Base-by-base conservation (phyloP, 2,888 invertebrate species). In the Sarcophaga variegata region DNA sequence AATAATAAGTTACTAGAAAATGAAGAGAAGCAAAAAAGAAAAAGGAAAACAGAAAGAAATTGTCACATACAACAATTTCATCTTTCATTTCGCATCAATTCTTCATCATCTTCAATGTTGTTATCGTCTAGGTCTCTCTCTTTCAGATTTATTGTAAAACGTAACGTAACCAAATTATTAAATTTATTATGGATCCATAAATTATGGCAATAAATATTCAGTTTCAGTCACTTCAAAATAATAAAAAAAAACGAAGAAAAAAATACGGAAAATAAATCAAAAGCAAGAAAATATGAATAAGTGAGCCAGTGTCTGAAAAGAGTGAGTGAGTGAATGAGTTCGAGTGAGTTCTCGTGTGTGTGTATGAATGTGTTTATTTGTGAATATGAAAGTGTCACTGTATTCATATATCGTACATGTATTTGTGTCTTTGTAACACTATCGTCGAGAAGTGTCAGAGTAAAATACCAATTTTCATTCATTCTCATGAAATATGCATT, bases 121-220 rank as follows among this genome's bases (percentile, higher is more conserved):
- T 49, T 17, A 54, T 17, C 54, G 54, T 54, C 54, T 14, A 1
- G 0, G 8, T 45, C 27, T 64, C 14, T 59, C 8, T 20, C 14
- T 69, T 10, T 2, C 67, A 54, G 47, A 64, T 67, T 70, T 82
- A 20, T 45, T 8, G n/a, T 71, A n/a, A 69, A 69, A 25, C 3
- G 20, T 62, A 10, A n/a, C 11, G 10, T 62, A n/a, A 17, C 10
- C 6, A 25, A 82, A 82, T 76, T 76, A 76, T 70, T 71, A 70
- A 82, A 82, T 76, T 64, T 76, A 76, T 82, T 70, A 76, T 64
- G 75, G 12, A 59, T 54, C 77, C 85, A 85, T 85, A 85, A 81
- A 85, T 74, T 78, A 78, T 60, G 69, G 63, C 69, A 77, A 85
- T 85, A 85, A 85, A 85, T 81, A 78, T 74, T 54, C 54, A 54